These are phyloP conservation scores for Aricia agestis DNA, from an alignment of 1,140 invertebrate species.

Conservation along the genomic window DNA sequence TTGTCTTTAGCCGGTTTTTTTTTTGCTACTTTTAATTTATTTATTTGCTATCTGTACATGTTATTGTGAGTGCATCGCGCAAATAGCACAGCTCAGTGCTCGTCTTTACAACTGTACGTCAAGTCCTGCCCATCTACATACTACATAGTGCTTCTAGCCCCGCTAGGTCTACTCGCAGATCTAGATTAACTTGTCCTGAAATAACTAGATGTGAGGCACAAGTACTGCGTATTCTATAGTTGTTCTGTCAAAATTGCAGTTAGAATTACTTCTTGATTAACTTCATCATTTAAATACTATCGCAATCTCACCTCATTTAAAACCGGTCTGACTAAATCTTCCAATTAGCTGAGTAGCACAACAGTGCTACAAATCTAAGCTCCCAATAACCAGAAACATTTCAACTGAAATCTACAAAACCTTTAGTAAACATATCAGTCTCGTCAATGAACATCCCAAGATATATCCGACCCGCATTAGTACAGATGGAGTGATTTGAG, in stretches of 20 bases:
- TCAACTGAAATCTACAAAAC: too few relatives aligned
- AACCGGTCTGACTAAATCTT: too few relatives aligned
- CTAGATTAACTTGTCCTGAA: background rate
- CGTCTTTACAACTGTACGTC: slow-evolving; percentile 37
- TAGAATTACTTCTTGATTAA: too few relatives aligned
- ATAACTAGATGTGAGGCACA: background rate
- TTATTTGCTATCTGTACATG: slow-evolving; percentile 30
- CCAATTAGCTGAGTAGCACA: too few relatives aligned
- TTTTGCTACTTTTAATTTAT: too few relatives aligned
- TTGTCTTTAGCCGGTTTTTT: too few relatives aligned
- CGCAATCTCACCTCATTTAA: too few relatives aligned
- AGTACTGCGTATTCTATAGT: background rate
- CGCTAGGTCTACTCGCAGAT: background rate
- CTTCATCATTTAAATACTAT: too few relatives aligned
- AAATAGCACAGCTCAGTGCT: slow-evolving; percentile 32
- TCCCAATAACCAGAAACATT: too few relatives aligned
- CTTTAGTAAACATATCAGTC: background rate
- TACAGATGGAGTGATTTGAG: slow-evolving; percentile 31
- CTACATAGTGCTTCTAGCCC: background rate
- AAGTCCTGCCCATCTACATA: slow-evolving; percentile 1
- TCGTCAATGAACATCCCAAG: background rate
- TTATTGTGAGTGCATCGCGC: slow-evolving; percentile 25
- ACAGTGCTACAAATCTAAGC: too few relatives aligned
- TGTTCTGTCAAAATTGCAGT: too few relatives aligned
- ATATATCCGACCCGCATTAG: slow-evolving; percentile 26